Conservation (phyloP, 2,888 invertebrate species). For the Mythimna albipuncta region DNA sequence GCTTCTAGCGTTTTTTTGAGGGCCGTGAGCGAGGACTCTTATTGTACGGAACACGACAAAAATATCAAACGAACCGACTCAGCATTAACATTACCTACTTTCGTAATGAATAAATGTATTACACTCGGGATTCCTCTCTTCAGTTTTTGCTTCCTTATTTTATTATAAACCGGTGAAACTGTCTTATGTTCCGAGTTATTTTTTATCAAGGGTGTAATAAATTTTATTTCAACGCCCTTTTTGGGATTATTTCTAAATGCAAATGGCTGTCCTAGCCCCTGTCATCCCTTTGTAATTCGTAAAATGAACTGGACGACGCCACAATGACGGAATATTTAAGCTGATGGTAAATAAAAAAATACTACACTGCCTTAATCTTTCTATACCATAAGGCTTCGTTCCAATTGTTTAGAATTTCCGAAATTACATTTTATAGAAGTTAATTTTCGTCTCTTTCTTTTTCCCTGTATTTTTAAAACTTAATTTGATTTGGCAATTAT, state of each 20-base stretch:
- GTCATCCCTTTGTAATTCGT: conserved; percentile 73
- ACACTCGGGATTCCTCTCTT: conserved; percentile 81
- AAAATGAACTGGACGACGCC: conserved; percentile 74
- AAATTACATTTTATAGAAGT: background rate
- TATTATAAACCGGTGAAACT: conserved; percentile 82
- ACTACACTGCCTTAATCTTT: conserved; percentile 19
- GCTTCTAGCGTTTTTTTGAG: no score
- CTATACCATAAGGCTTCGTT: background rate
- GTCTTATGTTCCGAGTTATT: conserved; percentile 79
- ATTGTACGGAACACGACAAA: conserved; percentile 35
- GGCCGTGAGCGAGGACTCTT: no score
- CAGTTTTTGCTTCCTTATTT: conserved; percentile 77
- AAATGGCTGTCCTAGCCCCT: conserved; percentile 76
- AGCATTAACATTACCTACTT: conserved; percentile 82
- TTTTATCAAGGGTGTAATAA: conserved; percentile 82
- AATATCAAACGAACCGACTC: conserved; percentile 53
- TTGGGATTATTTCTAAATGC: conserved; percentile 80
- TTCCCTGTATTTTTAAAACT: no score
- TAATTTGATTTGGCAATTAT: no score
- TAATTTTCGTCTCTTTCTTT: background rate
- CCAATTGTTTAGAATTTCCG: background rate
- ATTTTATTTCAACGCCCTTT: conserved; percentile 81
- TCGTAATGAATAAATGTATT: conserved; percentile 87
- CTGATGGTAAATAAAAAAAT: conserved; percentile 42
- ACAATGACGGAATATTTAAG: conserved; percentile 65